Conservation (phyloP, 2,113 vertebrate species). For the Speoplatyrhinus poulsoni region DNA sequence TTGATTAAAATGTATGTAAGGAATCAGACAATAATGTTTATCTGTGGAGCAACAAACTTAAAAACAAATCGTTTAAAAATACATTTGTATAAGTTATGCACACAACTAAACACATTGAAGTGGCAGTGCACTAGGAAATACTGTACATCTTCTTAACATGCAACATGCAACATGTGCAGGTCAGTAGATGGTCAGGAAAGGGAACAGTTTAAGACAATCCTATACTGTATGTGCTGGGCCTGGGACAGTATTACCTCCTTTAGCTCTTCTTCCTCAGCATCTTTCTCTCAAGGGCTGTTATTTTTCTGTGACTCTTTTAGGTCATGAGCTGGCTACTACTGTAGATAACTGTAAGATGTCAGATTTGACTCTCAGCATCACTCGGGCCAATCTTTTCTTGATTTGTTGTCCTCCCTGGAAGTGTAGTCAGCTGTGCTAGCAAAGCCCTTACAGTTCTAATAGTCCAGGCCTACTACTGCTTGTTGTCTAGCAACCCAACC, state of each 20-base stretch:
- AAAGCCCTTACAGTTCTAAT: slow-evolving; percentile 53
- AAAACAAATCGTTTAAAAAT: not conserved
- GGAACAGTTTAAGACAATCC: too few relatives aligned
- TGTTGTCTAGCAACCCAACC: slow-evolving; percentile 54
- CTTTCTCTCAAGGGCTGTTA: slow-evolving; percentile 5
- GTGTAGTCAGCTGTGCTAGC: slow-evolving; percentile 33
- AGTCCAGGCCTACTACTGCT: slow-evolving; percentile 27
- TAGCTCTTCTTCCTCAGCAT: not conserved
- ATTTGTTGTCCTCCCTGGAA: not conserved
- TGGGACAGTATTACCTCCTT: too few relatives aligned
- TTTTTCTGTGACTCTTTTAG: not conserved
- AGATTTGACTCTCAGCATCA: not conserved
- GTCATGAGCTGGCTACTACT: not conserved
- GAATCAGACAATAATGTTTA: too few relatives aligned
- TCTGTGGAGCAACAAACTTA: too few relatives aligned
- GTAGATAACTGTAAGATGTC: not conserved
- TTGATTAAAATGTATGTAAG: too few relatives aligned
- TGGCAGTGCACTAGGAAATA: too few relatives aligned
- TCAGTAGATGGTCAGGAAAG: too few relatives aligned
- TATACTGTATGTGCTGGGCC: too few relatives aligned
- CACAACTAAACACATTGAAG: too few relatives aligned
- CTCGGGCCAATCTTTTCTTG: not conserved
- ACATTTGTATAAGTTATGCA: too few relatives aligned
- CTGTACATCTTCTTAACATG: too few relatives aligned
- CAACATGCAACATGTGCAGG: too few relatives aligned